Conservation (phyloP, 2,113 vertebrate genomes). For the Urocitellus parryii region DNA sequence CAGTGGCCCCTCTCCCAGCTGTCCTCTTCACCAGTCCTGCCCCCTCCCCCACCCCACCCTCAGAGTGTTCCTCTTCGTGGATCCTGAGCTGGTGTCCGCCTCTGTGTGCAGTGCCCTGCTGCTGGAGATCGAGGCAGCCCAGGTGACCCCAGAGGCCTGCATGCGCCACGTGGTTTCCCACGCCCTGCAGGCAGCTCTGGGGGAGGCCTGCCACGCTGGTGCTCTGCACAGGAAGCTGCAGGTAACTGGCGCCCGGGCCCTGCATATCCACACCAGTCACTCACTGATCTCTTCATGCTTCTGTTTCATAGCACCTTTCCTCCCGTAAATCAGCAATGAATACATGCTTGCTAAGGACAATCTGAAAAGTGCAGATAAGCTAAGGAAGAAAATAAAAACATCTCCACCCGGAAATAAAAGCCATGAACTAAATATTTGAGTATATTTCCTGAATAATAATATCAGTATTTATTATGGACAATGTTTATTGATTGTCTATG, state of each 20-base stretch:
- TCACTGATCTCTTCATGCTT: not conserved
- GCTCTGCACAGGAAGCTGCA: conserved; percentile 88
- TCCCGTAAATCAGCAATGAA: not conserved
- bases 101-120: conserved; percentile 88
- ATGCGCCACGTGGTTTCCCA: conserved; percentile 92
- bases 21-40: not conserved
- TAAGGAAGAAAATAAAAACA: not conserved
- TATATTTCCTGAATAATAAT: not conserved
- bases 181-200: conserved; percentile 91
- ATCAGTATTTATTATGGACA: not conserved
- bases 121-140: conserved; percentile 87
- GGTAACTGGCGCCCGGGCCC: conserved; percentile 81
- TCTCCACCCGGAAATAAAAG: not conserved
- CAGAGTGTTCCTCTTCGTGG: conserved; percentile 95
- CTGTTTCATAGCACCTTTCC: accelerated
- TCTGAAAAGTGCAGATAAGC: not conserved
- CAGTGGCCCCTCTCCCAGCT: not conserved
- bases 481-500: not conserved
- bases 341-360: not conserved
- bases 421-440: not conserved
- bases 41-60: accelerated
- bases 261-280: accelerated
- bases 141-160: conserved; percentile 82
- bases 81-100: conserved; percentile 91
- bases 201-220: conserved; percentile 83